phyloP scores from a whole-genome alignment of 2,113 vertebrate genomes.

The Cinclus cinclus region DNA sequence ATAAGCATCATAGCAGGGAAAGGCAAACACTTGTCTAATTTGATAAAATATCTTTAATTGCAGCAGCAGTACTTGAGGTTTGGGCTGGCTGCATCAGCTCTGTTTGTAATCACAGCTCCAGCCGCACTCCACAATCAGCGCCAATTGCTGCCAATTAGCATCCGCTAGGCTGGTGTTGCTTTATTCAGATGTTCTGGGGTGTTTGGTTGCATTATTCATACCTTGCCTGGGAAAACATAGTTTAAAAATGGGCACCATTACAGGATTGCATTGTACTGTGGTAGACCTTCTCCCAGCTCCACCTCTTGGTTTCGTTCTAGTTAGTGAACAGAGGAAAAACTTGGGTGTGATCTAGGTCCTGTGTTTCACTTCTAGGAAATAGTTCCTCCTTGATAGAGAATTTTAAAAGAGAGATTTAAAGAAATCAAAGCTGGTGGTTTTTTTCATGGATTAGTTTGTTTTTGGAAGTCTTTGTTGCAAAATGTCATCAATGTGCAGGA shows the following conservation, averaged over 20 bases:
- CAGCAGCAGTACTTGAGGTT: conserved; percentile 46
- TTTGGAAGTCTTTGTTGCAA: not conserved
- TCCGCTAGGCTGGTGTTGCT: conserved; percentile 57
- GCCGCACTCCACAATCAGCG: conserved; percentile 68
- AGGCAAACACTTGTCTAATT: conserved; percentile 69
- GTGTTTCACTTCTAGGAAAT: not conserved
- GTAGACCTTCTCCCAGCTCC: not conserved
- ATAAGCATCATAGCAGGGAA: conserved; percentile 26
- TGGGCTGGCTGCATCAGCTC: conserved; percentile 46
- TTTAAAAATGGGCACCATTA: conserved; percentile 5
- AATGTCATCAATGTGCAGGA: not conserved
- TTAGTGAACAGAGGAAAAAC: not conserved
- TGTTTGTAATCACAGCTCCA: conserved; percentile 72
- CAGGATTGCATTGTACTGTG: conserved; percentile 14
- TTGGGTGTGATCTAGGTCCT: not conserved
- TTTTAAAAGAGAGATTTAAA: not conserved
- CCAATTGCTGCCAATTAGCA: conserved; percentile 75
- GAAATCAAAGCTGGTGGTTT: not conserved
- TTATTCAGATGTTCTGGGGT: conserved; percentile 58
- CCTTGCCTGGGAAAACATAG: conserved; percentile 32
- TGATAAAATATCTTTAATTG: conserved; percentile 79
- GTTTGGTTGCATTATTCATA: conserved; percentile 71
- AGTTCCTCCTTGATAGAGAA: not conserved
- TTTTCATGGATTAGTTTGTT: not conserved
- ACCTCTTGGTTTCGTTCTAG: not conserved